Evolutionary conservation across 2,797 vertebrate genomes (phyloP).

Genomic region (Glyptemys insculpta): DNA sequence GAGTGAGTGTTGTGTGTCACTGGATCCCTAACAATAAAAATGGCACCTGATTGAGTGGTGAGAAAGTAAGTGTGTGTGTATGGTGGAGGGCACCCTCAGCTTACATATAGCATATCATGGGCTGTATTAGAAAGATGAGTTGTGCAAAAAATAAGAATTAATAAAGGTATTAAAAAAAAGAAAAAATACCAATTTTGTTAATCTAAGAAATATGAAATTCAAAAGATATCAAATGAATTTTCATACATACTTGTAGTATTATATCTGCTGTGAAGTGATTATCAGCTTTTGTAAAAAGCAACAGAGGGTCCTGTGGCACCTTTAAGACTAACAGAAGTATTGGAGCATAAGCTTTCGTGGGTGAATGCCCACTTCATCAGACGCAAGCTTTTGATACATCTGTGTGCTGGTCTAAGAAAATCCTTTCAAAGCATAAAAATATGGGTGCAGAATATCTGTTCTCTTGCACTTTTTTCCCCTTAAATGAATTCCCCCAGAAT

Average conservation of each 20-base stretch:
- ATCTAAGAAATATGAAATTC: not conserved
- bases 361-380: no score
- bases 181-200: not conserved
- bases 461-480: not conserved
- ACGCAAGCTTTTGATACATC: not conserved
- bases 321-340: no score
- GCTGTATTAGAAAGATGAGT: not conserved
- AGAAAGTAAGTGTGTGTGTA: not conserved
- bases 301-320: no score
- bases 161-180: fast-evolving
- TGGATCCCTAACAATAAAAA: not conserved
- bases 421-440: not conserved
- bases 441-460: fast-evolving
- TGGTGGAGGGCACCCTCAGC: not conserved
- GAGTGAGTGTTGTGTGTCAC: not conserved
- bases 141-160: not conserved
- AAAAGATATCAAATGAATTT: not conserved
- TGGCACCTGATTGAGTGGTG: not conserved
- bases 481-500: conserved; percentile 10
- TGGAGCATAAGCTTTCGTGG: no score
- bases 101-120: fast-evolving
- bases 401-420: not conserved
- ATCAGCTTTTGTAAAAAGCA: not conserved
- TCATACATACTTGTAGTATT: not conserved
- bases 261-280: not conserved